Evolutionary conservation across 2,113 vertebrate genomes (phyloP), one percentile per base, ranked within the genome.

Genomic region (Xiphorhynchus elegans): DNA sequence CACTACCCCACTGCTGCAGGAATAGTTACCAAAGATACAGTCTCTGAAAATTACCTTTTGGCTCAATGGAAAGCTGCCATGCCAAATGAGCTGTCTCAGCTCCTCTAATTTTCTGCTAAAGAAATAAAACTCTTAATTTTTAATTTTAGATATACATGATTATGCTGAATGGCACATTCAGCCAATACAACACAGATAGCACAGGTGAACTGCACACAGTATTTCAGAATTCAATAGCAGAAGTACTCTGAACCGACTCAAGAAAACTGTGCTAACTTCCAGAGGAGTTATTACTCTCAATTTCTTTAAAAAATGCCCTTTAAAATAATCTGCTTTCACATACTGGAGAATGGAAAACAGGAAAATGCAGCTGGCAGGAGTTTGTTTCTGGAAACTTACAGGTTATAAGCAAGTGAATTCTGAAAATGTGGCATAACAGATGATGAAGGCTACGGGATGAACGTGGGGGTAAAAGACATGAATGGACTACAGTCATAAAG

Each of bases 21-120:
- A 96, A 90, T 52, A 58, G 39, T 90, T 46, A 80, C 66, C 59
- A 94, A 96, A 92, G 59, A 91, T 73, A 42, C 59, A 83, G 44
- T 37, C 78, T 59, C 88, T 95, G 84, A 67, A 96, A 84, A 97
- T 74, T 83, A 72, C 76, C 81, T 89, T 95, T 80, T 47, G 39
- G 29, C 68, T 96, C 85, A 82, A 24, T 67, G 50, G 67, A 83
- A 96, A 81, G 44, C 35, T 94, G 46, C 85, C 44, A 75, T 68
- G 85, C 74, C 59, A 95, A 72, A 92, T 73, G 52, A 95, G 13
- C 56, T 81, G 40, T 76, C 67, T 95, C 63, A 56, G 47, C 25
- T 96, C 53, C 39, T 87, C 56, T 89, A 93, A 95, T 88, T 81
- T 89, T 55, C 49, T 96, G 31, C 55, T 73, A 64, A 91, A 93